Evolutionary conservation across 2,113 vertebrate genomes (phyloP), one percentile per base, ranked within the genome.

Genomic region (Cromileptes altivelis): DNA sequence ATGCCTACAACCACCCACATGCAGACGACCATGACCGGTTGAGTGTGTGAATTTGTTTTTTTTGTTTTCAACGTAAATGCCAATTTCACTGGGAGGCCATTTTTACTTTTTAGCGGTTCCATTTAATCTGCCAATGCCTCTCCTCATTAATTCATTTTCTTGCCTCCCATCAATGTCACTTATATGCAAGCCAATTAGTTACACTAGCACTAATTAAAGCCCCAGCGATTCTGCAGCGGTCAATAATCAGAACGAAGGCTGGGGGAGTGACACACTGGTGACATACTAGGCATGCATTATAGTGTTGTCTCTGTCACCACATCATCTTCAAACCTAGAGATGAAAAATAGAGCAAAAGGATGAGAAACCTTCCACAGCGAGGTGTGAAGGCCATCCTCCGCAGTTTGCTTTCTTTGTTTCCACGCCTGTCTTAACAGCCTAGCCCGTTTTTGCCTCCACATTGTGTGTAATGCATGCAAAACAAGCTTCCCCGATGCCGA

Each of bases 131-230:
- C 73, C 81, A 56, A 49, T 69, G 76, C 76, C 25, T 87, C 69
- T 77, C 67, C 75, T 91, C 81, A 73, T 91, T 91, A 90, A 91
- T 90, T 88, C 33, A 80, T 89, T 89, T 92, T 78, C 81, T 88
- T 83, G 42, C 80, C 85, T 88, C 76, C 61, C 89, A 84, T 94
- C 90, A 91, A 85, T 92, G 92, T 92, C 88, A 88, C 74, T 90
- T 91, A 84, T 78, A 73, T 85, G 82, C 78, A 71, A 83, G 84
- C 82, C 81, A 89, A 92, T 94, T 94, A 94, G 92, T 92, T 90
- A 91, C 90, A 89, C 87, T 82, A 84, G 82, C 67, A 64, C 85
- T 92, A 93, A 94, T 94, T 93, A 92, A 92, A 89, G 88, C 88
- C 92, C 81, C 73, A 82, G 91, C 52, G 71, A 91, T 84, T 85